Evolutionary conservation across 2,888 invertebrate genomes (phyloP).

Genomic region (Laspeyria flexula): DNA sequence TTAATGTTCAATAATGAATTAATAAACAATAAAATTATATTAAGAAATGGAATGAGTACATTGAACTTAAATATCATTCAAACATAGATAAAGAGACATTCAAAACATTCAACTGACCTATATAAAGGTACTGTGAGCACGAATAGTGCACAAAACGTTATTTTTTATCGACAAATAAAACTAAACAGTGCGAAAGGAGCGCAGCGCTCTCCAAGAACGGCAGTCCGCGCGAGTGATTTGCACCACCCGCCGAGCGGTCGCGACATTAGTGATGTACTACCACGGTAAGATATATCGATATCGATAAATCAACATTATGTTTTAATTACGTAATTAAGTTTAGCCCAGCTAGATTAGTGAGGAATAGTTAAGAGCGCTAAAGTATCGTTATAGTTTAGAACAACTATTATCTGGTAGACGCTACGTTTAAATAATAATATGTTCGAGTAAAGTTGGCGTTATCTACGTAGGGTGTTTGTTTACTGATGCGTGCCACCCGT

Average conservation of each 20-base stretch:
- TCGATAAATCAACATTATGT: conserved; percentile 43
- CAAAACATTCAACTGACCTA: conserved; percentile 4
- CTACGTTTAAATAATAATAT: neutral
- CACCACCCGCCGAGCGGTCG: conserved; percentile 80
- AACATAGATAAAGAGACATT: neutral
- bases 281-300: conserved; percentile 48
- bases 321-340: conserved; percentile 19
- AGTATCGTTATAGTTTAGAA: neutral
- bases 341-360: conserved; percentile 21
- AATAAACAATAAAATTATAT: neutral
- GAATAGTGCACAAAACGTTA: conserved; percentile 34
- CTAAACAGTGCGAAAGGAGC: conserved; percentile 60
- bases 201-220: conserved; percentile 77
- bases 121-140: conserved; percentile 8
- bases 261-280: conserved; percentile 68
- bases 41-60: neutral
- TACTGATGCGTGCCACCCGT: conserved; percentile 13
- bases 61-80: neutral
- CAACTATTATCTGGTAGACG: no score
- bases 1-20: no score
- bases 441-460: neutral
- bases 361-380: neutral
- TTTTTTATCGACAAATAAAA: conserved; percentile 71
- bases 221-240: conserved; percentile 85
- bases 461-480: conserved; percentile 6